phyloP scores from a whole-genome alignment of 37 sponge, comb jelly and placozoan species.

The Hexactinellida sp. region DNA sequence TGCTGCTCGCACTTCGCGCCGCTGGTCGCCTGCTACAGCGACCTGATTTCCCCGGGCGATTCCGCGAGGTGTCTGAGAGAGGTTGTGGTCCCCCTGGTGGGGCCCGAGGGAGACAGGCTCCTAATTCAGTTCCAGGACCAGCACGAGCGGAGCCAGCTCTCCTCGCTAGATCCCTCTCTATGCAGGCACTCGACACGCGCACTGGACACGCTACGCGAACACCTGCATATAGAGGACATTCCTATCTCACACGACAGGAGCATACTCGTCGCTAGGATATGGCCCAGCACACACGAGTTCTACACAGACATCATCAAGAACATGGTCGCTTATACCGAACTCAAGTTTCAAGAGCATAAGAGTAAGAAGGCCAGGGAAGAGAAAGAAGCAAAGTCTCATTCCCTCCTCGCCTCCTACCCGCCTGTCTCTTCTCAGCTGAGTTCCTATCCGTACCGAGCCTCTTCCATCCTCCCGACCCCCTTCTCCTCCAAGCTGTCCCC shows the following conservation, averaged over 20 bases:
- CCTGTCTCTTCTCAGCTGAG: neutral
- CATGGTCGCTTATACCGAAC: neutral
- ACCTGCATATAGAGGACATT: neutral
- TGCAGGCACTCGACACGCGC: neutral
- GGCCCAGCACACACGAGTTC: conserved; percentile 5
- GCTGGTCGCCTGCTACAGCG: conserved; percentile 53
- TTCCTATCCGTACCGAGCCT: neutral
- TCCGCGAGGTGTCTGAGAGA: conserved; percentile 10
- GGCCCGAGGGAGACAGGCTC: conserved; percentile 49
- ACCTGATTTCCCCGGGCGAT: neutral
- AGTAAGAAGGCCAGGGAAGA: neutral
- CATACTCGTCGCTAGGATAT: neutral
- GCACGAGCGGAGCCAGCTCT: neutral
- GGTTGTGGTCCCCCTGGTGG: conserved; percentile 64
- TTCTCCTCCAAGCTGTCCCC: neutral
- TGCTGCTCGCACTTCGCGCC: conserved; percentile 86
- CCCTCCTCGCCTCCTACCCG: neutral
- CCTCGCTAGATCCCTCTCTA: neutral
- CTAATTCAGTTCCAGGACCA: conserved; percentile 47
- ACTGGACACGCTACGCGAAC: neutral
- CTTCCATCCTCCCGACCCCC: neutral
- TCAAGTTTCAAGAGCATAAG: neutral
- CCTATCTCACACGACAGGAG: neutral
- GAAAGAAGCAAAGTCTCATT: neutral
- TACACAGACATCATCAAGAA: neutral